Evolutionary conservation across 53 echinoderm and acorn worm species (phyloP), one percentile per base, ranked within the genome.

Genomic region (Hippasteria phrygiana): DNA sequence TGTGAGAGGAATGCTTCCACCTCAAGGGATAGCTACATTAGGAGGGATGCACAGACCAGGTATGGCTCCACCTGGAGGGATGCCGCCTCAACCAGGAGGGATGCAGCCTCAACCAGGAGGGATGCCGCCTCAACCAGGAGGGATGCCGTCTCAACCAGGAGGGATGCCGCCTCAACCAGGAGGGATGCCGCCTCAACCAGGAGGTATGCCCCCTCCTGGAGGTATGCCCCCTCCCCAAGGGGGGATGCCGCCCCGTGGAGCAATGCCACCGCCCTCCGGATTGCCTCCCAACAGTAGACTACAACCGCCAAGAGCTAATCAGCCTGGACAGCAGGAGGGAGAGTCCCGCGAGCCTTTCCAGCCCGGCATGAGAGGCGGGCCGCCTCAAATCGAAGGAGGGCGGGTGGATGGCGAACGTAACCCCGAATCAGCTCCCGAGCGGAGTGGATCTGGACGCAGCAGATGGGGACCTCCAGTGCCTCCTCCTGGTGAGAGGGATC

Each of bases 251-350:
- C 76, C 77, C n/a, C 78, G 70, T 12, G 79, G 89, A 78, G 78
- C 70, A 0, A 79, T 78, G 78, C 67, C 69, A 27, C 85, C 85
- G 24, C 85, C 94, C 17, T 26, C 82, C 35, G 94, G 94, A 56
- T 13, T 85, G 7, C 85, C 77, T 36, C 89, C 89, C n/a, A 90
- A 88, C 80, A 92, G 89, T 69, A 75, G 93, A 70, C 84, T 89
- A 71, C 86, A 85, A 28, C 43, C 72, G 5, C 1, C 70, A 17
- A 70, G 85, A 71, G 65, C 69, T 20, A 85, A 51, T 35, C 85
- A 69, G 70, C 53, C 51, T 0, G 85, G 70, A 37, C 85, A 85
- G 48, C 85, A 48, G 38, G 85, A 85, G 39, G 48, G 48, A 36
- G 85, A 85, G 36, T 50, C 24, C 35, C 85, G 70, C 10, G 85